These are phyloP conservation scores for Dolichotis patagonum DNA, from an alignment of 2,113 vertebrate genomes.

Conservation along the genomic window DNA sequence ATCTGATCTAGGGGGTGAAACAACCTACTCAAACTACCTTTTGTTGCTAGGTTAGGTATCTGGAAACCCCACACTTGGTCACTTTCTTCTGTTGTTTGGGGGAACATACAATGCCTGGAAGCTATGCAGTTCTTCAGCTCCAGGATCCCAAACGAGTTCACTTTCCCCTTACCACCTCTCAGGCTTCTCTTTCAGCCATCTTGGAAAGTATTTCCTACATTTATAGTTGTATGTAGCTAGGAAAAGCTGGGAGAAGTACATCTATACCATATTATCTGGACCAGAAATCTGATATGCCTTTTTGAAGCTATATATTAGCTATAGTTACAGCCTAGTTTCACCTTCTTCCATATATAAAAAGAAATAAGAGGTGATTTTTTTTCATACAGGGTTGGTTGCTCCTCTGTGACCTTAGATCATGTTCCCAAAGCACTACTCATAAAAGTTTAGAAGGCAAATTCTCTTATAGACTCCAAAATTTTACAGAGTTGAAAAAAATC, in stretches of 20 bases:
- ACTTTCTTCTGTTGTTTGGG: not conserved
- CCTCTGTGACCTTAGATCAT: conserved; percentile 22
- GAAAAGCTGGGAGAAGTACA: not conserved
- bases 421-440: not conserved
- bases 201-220: not conserved
- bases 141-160: not conserved
- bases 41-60: not conserved
- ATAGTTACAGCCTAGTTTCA: conserved; percentile 29
- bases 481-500: not conserved
- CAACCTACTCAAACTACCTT: not conserved
- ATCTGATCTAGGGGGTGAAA: not conserved
- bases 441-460: conserved; percentile 33
- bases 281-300: conserved; percentile 39
- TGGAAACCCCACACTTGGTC: not conserved
- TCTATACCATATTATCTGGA: not conserved
- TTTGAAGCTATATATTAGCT: conserved; percentile 7
- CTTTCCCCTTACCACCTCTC: not conserved
- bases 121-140: not conserved
- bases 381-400: not conserved
- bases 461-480: not conserved
- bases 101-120: not conserved
- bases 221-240: not conserved
- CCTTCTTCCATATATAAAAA: conserved; percentile 7
- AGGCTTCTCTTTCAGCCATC: not conserved
- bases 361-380: not conserved